phyloP scores from a whole-genome alignment of 1,140 invertebrate genomes.

The Cepaea nemoralis region DNA sequence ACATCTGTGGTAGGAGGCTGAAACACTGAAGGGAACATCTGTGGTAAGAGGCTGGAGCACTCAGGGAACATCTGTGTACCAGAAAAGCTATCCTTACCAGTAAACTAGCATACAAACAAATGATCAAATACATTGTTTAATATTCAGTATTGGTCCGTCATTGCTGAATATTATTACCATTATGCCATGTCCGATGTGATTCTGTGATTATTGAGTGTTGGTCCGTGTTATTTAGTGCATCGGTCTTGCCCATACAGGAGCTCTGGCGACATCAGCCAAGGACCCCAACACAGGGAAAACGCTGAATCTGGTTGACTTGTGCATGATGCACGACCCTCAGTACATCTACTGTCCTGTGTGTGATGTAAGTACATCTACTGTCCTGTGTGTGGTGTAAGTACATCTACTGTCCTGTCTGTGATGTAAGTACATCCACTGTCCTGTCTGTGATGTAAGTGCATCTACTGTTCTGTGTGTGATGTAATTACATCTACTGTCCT shows the following conservation, averaged over 20 bases:
- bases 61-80: too few species aligned
- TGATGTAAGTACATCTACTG: conserved; percentile 59
- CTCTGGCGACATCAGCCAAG: conserved; percentile 38
- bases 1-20: too few species aligned
- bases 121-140: too few species aligned
- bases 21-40: too few species aligned
- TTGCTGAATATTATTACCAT: too few species aligned
- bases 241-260: neutral
- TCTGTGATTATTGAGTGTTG: too few species aligned
- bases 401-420: conserved; percentile 55
- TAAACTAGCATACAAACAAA: too few species aligned
- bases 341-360: conserved; percentile 54
- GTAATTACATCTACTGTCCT: conserved; percentile 54
- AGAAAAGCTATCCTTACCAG: too few species aligned
- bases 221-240: too few species aligned
- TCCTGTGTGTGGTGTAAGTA: conserved; percentile 59
- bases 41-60: too few species aligned
- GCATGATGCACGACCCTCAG: conserved; percentile 45
- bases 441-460: conserved; percentile 57
- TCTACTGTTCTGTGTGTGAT: conserved; percentile 58
- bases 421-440: conserved; percentile 57
- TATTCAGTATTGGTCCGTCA: too few species aligned
- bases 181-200: too few species aligned
- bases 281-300: conserved; percentile 46
- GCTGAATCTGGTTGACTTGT: conserved; percentile 54